Evolutionary conservation across 1,140 invertebrate genomes (phyloP), one percentile per base, ranked within the genome.

Genomic region (Eumaeus atala): DNA sequence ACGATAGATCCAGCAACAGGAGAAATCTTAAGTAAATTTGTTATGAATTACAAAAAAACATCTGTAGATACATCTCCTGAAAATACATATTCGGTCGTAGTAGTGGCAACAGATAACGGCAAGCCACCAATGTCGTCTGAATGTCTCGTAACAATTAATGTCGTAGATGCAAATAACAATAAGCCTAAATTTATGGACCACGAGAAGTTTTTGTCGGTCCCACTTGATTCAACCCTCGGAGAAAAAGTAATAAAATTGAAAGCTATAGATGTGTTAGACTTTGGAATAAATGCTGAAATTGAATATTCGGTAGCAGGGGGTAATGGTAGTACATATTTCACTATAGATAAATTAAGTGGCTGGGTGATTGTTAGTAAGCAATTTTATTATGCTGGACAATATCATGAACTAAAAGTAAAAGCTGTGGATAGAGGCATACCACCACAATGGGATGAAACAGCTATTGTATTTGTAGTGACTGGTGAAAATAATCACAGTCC

Each of bases 151-250:
- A 92, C 92, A 17, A 92, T 98, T n/a, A 96, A 94, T 72, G 92
- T 98, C 0, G 94, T 97, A 0, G 94, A 97, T 79, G 94, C 95
- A 0, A 97, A 97, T 72, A 97, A 97, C 67, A 95, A 96, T 72
- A 90, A 94, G 14, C 96, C 96, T 0, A 91, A 90, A 68, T 97
- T 97, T 74, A 90, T 92, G 54, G 84, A 92, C 34, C 77, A 88
- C 17, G 90, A 91, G 62, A 96, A 95, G 67, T 89, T 97, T 36
- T 91, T 93, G 10, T 93, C 96, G 0, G 92, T 98, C 0, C 95
- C 96, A 0, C 92, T 96, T 75, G 92, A 91, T 62, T 92, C 93
- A 0, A 67, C 78, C 0, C 67, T 91, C 8, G 94, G 94, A 1
- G 93, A 95, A 75, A 88, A 89, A 54, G 88, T 95, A 9, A 76